Percentiles rank a stretch among this genome's conserved stretches.
These are phyloP conservation scores for Muricea muricata DNA, from an alignment of 92 coral and sea anemone genomes.

Conservation along the genomic window DNA sequence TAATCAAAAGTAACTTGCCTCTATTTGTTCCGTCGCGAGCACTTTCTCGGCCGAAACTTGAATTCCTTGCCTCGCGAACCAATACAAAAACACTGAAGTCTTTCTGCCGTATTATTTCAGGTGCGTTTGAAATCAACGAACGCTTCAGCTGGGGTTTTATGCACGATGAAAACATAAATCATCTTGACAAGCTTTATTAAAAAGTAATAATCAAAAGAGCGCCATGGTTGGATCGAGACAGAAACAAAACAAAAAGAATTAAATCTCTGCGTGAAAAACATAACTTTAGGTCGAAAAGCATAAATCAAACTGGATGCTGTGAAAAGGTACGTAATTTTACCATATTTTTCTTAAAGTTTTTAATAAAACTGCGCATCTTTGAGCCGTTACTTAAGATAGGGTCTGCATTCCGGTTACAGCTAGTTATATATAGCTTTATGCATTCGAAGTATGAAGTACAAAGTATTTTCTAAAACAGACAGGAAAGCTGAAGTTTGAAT, in stretches of 20 bases:
- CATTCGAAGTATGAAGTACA: too few species aligned
- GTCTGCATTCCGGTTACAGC: too few species aligned
- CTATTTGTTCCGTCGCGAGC: not conserved
- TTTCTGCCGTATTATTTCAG: not conserved
- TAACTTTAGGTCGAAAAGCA: not conserved
- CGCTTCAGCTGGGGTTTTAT: not conserved
- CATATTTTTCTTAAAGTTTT: not conserved
- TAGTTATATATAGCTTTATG: too few species aligned
- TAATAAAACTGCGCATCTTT: not conserved
- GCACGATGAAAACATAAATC: not conserved
- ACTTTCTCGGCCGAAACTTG: not conserved
- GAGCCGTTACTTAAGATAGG: not conserved
- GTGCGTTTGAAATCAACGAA: not conserved
- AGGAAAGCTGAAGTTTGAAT: too few species aligned
- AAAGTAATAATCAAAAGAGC: too few species aligned
- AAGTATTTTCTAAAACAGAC: too few species aligned
- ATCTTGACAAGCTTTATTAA: constrained; percentile 11
- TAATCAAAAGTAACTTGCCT: not conserved
- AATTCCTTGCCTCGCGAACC: not conserved
- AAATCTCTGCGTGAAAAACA: not conserved
- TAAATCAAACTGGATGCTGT: not conserved
- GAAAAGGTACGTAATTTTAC: not conserved
- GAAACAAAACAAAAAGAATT: not conserved
- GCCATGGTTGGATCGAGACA: not conserved
- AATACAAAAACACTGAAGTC: not conserved